Base-by-base conservation (phyloP, 1,140 invertebrate genomes). In the Scaptomyza montana region DNA sequence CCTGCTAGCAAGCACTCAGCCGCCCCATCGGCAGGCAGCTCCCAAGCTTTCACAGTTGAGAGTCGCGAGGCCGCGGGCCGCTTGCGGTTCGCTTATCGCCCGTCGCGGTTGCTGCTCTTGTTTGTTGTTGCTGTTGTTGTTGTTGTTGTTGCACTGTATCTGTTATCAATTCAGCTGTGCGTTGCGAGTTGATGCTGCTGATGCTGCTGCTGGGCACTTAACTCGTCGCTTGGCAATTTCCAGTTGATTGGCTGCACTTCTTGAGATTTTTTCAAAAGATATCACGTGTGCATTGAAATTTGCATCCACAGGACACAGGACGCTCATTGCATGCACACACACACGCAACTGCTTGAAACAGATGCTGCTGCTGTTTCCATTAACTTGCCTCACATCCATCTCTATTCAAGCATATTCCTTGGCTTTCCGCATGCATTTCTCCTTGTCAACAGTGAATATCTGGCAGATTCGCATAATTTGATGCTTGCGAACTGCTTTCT, bases 181-280 rank as follows among this genome's bases (percentile, higher is more conserved):
- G 30, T 33, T 33, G 30, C 30, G 7, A 33, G 30, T 33, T 33
- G 49, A 51, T 60, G 57, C 49, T 53, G 62, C n/a, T 55, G 49
- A 19, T 51, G 69, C 65, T 71, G 54, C 45, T 70, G 71, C 70
- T 76, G 54, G 46, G 76, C 82, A 79, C 84, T 90, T 86, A 78
- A 68, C 81, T 72, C 51, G 68, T 46, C 71, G 76, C 76, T 77
- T 67, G 79, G 78, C 82, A 78, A 89, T 90, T 90, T 90, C 69
- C 84, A 85, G 68, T 90, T 90, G 89, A 90, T 90, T 90, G 89
- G 78, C 68, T 89, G 84, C 89, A 86, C 57, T 90, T 80, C 74
- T 87, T n/a, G 74, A 82, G 86, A 89, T 89, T 89, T 89, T 85
- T n/a, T 9, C 7, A 36, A 36, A 36, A 36, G 85, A 89, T 89